Percentiles rank a stretch among this genome's conserved stretches.
Conservation (phyloP, 1,140 invertebrate species). For the Nebria ingens region DNA sequence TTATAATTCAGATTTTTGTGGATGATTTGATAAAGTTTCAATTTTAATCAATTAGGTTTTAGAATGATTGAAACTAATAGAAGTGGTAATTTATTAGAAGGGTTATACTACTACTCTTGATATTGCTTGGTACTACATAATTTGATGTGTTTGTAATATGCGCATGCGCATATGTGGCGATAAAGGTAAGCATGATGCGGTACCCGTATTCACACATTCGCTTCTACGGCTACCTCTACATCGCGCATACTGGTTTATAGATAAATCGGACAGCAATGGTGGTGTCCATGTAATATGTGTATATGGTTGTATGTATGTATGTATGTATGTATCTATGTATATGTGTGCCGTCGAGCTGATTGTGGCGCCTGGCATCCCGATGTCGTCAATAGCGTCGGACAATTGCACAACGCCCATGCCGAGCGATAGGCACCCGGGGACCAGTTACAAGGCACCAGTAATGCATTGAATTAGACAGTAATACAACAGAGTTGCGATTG, state of each 20-base stretch:
- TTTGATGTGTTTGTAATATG: too few species aligned
- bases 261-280: neutral
- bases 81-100: too few species aligned
- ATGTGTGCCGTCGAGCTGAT: conserved; percentile 15
- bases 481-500: conserved; percentile 23
- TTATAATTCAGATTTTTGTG: too few species aligned
- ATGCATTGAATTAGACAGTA: conserved; percentile 37
- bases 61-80: too few species aligned
- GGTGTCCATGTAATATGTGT: neutral
- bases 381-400: conserved; percentile 24
- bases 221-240: too few species aligned
- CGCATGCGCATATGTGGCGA: too few species aligned
- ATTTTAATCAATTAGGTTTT: too few species aligned
- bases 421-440: conserved; percentile 31
- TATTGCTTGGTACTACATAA: too few species aligned
- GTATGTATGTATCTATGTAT: conserved; percentile 10
- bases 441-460: conserved; percentile 34
- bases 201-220: too few species aligned
- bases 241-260: neutral
- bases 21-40: too few species aligned
- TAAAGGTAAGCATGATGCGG: too few species aligned
- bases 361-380: conserved; percentile 18
- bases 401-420: conserved; percentile 30
- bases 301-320: neutral
- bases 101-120: too few species aligned